phyloP scores from a whole-genome alignment of 2,797 vertebrate species.

The Dromococcyx pavoninus region DNA sequence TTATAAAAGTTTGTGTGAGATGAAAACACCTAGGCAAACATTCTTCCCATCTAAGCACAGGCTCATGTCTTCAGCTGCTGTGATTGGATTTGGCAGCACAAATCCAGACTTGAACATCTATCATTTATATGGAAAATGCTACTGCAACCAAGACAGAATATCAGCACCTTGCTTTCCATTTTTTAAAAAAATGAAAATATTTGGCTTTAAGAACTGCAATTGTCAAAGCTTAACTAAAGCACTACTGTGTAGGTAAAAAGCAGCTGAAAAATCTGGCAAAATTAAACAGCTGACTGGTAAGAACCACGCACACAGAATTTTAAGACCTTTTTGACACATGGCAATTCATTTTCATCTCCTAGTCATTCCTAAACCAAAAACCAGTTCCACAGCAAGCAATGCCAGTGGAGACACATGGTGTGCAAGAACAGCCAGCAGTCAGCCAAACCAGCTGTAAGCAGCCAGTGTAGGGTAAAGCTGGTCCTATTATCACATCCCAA shows the following conservation, averaged over 20 bases:
- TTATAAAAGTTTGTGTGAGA: neutral
- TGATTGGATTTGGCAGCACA: neutral
- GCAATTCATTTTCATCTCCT: neutral
- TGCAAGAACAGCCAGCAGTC: neutral
- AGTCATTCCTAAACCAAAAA: neutral
- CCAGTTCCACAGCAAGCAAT: neutral
- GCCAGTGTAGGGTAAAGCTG: neutral
- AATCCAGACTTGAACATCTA: neutral
- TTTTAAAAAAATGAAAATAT: neutral
- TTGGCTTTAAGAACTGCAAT: neutral
- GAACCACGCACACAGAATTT: neutral
- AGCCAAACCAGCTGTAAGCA: slow-evolving; percentile 2
- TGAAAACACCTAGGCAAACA: neutral
- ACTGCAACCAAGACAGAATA: neutral
- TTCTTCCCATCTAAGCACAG: neutral
- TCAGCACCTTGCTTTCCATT: neutral
- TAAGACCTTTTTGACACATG: neutral
- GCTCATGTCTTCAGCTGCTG: neutral
- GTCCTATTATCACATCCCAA: neutral
- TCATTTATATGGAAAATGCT: neutral
- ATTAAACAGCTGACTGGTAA: neutral
- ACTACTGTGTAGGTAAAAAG: neutral
- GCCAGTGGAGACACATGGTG: neutral
- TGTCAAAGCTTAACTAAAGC: neutral
- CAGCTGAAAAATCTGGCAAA: neutral